Base-by-base conservation (phyloP, 2,888 invertebrate genomes). In the Fragum sueziense region DNA sequence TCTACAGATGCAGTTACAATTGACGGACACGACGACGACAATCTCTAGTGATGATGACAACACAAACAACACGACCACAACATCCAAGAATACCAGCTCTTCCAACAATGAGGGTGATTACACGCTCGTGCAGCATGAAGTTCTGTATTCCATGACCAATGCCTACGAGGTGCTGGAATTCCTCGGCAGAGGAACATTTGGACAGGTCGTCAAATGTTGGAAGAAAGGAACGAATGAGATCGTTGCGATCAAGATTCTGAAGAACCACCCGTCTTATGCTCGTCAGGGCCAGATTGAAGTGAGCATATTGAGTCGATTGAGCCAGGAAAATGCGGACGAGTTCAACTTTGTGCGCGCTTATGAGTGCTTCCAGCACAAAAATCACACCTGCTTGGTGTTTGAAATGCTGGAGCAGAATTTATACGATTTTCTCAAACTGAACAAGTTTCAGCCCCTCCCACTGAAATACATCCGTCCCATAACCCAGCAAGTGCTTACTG, bases 341-440 rank as follows among this genome's bases (percentile, higher is more conserved):
- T 99, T 98, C 95, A 99, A 99, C 95, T 99, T 99, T 95, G 99
- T 99, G 90, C 97, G 99, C 86, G 99, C 99, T 67, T 99, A 98
- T 94, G 99, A 99, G 94, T 99, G 99, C 95, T 99, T 99, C 95
- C 98, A 98, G 95, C 99, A 99, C 94, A 98, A 99, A 94, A 98
- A 98, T 93, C 99, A 99, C 95, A 99, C 99, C 74, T 99, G 99
- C 94, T 95, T 99, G 94, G 99, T 99, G 93, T 99, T 99, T 94
- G 99, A 99, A 95, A 99, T 99, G 99, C 96, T 99, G 91, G 99
- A 99, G 93, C 99, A 99, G 95, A 99, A 99, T 94, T 95, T 99
- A 88, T 99, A 99, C 94, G 99, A 99, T 95, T 99, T 99, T 94
- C 96, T 99, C 88, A 99, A 99, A 94, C 98, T 99, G 94, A 99